phyloP scores from a whole-genome alignment of 1,140 invertebrate species.

The Lordiphosa clarofinis region DNA sequence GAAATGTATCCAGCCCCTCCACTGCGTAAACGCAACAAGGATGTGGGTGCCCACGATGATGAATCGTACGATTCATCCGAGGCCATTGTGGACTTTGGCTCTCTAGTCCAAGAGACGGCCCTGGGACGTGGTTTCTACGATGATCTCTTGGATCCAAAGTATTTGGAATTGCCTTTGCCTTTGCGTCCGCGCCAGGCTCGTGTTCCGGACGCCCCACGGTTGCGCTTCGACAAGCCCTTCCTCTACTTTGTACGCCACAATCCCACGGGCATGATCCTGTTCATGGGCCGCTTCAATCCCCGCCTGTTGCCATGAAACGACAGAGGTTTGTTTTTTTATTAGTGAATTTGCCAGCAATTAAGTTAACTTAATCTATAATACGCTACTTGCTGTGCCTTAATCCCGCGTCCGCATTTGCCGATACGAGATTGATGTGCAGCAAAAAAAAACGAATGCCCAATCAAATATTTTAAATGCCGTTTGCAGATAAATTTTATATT shows the following conservation, averaged over 20 bases:
- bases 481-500: conserved; percentile 35
- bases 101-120: conserved; percentile 80
- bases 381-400: conserved; percentile 65
- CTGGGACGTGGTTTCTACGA: conserved; percentile 83
- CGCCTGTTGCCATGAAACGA: conserved; percentile 83
- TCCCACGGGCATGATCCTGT: conserved; percentile 90
- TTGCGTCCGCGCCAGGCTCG: conserved; percentile 86
- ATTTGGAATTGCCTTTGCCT: conserved; percentile 83
- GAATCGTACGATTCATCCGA: conserved; percentile 58
- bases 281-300: conserved; percentile 92
- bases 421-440: conserved; percentile 72
- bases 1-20: conserved; percentile 88
- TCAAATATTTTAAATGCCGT: conserved; percentile 42
- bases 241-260: conserved; percentile 92
- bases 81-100: conserved; percentile 59
- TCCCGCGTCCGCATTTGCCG: conserved; percentile 43
- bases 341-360: conserved; percentile 47
- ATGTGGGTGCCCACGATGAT: conserved; percentile 60
- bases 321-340: conserved; percentile 11
- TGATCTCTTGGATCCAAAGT: conserved; percentile 83
- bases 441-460: conserved; percentile 25
- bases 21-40: conserved; percentile 79
- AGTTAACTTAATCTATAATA: conserved; percentile 59
- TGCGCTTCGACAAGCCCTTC: conserved; percentile 91
- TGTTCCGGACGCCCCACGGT: conserved; percentile 84